These are phyloP conservation scores for Conus canariensis DNA, from an alignment of 2,888 invertebrate genomes.

Conservation along the genomic window DNA sequence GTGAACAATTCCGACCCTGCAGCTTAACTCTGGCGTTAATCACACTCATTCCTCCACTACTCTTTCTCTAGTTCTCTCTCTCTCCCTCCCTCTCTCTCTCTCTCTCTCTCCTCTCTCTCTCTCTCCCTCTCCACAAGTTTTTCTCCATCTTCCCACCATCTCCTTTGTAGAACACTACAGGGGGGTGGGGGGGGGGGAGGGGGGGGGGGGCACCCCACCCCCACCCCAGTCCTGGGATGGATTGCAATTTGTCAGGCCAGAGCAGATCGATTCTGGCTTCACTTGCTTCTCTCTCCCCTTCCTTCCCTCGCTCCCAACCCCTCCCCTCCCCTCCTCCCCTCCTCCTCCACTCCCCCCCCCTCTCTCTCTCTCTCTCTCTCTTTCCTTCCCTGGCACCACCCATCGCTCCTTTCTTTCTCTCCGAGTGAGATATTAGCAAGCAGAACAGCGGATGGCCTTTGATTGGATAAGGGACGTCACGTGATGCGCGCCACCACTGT, in stretches of 20 bases:
- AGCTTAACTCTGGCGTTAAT: neutral
- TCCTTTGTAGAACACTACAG: neutral
- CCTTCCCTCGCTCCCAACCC: neutral
- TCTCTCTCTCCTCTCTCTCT: neutral
- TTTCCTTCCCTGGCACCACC: neutral
- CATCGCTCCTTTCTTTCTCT: neutral
- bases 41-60: neutral
- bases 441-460: neutral
- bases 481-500: too few relatives aligned
- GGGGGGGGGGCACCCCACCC: too few relatives aligned
- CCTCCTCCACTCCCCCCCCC: neutral
- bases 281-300: neutral
- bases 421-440: neutral
- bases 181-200: neutral
- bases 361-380: neutral
- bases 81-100: neutral
- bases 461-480: neutral
- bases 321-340: neutral
- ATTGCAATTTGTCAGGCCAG: constrained; percentile 9
- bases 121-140: neutral
- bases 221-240: neutral
- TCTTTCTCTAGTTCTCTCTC: neutral
- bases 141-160: neutral
- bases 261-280: constrained; percentile 1
- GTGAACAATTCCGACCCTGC: too few relatives aligned